Conservation (phyloP, 2,797 vertebrate genomes). For the Spatula clypeata region DNA sequence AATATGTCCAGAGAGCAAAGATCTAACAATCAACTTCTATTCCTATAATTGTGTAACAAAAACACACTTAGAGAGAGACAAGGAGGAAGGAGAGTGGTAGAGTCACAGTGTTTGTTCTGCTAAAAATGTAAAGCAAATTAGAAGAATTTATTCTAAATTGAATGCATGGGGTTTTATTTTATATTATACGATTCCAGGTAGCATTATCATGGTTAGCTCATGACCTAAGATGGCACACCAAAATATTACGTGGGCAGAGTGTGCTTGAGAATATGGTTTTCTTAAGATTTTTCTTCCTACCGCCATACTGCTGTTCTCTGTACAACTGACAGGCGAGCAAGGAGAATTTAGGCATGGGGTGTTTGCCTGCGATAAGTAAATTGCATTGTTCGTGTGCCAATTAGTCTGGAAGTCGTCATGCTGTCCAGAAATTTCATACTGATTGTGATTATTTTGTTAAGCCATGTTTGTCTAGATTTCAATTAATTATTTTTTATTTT, state of each 20-base stretch:
- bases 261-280: not conserved
- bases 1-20: conserved; percentile 25
- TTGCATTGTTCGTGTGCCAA: not conserved
- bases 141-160: not conserved
- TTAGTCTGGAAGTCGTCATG: not conserved
- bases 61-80: not conserved
- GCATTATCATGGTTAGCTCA: not conserved
- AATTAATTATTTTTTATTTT: not conserved
- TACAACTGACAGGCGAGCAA: not conserved
- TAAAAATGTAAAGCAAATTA: not conserved
- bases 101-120: not conserved
- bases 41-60: not conserved
- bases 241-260: not conserved
- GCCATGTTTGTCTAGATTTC: not conserved
- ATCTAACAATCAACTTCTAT: conserved; percentile 3
- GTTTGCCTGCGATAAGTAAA: not conserved
- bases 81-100: not conserved
- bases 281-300: not conserved
- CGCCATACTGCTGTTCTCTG: not conserved
- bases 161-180: not conserved
- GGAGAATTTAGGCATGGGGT: not conserved
- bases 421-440: not conserved
- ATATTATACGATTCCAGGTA: not conserved
- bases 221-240: not conserved
- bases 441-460: not conserved